These are phyloP conservation scores for Pseudomyrmex sp. DNA, from an alignment of 1,140 invertebrate species.

Conservation along the genomic window DNA sequence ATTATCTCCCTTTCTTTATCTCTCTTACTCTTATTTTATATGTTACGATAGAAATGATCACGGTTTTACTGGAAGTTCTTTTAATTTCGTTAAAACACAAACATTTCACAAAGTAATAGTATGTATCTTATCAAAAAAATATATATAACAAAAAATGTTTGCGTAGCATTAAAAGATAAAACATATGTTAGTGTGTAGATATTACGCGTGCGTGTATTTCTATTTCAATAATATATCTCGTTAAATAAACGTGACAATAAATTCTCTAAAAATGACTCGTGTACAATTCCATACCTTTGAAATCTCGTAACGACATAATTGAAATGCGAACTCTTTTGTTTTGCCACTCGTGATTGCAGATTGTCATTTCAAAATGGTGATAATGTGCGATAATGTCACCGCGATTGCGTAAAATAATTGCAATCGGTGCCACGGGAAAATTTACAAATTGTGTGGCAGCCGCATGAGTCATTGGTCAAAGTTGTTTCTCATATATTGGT, in stretches of 20 bases:
- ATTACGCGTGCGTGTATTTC: neutral
- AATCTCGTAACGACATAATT: slow-evolving; percentile 49
- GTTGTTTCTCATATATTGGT: slow-evolving; percentile 65
- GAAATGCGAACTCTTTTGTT: slow-evolving; percentile 61
- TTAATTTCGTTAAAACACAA: too few relatives aligned
- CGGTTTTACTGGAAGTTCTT: too few relatives aligned
- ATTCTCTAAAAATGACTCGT: neutral
- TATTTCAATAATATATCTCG: too few relatives aligned
- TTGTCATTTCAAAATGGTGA: slow-evolving; percentile 39
- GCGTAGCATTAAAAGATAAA: neutral
- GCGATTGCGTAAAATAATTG: slow-evolving; percentile 61
- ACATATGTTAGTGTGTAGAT: neutral
- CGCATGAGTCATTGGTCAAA: slow-evolving; percentile 35
- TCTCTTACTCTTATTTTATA: too few relatives aligned
- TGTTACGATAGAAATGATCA: too few relatives aligned
- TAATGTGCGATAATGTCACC: slow-evolving; percentile 42
- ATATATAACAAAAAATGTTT: neutral
- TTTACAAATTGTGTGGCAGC: slow-evolving; percentile 60
- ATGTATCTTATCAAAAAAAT: neutral
- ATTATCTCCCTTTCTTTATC: too few relatives aligned
- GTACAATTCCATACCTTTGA: slow-evolving; percentile 3
- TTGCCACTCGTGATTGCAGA: slow-evolving; percentile 38
- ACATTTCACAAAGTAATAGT: too few relatives aligned
- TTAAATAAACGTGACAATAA: neutral
- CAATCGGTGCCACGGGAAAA: slow-evolving; percentile 51